A percentile compares a stretch with the other conserved stretches of the same genome.
phyloP scores from a whole-genome alignment of 2,113 vertebrate genomes.

The Empidonax traillii region DNA sequence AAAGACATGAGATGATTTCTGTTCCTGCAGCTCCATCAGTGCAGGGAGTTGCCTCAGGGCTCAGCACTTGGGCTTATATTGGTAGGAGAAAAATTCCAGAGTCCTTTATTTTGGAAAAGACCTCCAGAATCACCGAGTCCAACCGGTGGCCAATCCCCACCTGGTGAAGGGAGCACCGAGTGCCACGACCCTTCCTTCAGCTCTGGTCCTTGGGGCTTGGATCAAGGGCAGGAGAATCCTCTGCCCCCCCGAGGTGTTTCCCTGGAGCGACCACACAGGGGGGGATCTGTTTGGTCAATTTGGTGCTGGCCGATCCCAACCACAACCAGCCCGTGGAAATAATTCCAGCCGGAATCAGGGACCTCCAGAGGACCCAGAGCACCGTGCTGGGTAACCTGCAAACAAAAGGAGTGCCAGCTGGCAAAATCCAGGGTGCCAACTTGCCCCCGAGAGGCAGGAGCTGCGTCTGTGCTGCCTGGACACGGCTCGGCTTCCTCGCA shows the following conservation, averaged over 20 bases:
- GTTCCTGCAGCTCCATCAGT: neutral
- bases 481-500: slow-evolving; percentile 32
- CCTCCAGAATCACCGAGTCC: neutral
- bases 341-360: neutral
- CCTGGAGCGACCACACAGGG: neutral
- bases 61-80: neutral
- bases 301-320: neutral
- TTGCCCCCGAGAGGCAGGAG: neutral
- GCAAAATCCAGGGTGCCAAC: slow-evolving; percentile 20
- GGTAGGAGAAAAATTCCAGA: neutral
- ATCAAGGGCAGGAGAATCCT: neutral
- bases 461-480: slow-evolving; percentile 30
- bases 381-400: neutral
- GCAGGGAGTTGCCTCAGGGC: neutral
- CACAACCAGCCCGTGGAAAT: neutral
- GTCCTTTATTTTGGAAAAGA: neutral
- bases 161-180: neutral
- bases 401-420: neutral
- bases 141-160: neutral
- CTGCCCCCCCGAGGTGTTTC: neutral
- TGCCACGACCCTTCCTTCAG: neutral
- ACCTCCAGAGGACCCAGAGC: neutral
- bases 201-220: neutral
- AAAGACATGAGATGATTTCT: neutral
- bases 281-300: neutral